Evolutionary conservation across 1,140 invertebrate species (phyloP).

Genomic region (Bacillus rossius): DNA sequence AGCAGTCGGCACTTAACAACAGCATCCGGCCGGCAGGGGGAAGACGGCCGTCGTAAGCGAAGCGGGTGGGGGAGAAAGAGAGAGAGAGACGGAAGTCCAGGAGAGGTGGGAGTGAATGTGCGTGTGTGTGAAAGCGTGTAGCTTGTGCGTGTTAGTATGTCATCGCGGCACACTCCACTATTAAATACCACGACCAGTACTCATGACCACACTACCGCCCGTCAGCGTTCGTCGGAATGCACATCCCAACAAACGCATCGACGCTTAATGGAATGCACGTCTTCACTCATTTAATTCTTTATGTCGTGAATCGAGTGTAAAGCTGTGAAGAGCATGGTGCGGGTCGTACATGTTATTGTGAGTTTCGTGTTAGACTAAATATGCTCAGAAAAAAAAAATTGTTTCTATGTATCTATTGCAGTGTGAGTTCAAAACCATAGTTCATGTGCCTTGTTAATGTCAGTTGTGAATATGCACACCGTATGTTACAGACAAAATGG

Average conservation of each 20-base stretch:
- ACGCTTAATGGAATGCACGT: slow-evolving; percentile 14
- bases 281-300: not conserved
- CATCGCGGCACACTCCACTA: slow-evolving; percentile 17
- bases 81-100: not conserved
- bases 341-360: too few species aligned
- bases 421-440: too few species aligned
- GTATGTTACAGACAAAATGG: not conserved
- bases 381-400: too few species aligned
- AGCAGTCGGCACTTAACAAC: slow-evolving; percentile 18
- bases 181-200: not conserved
- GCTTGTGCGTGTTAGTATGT: slow-evolving; percentile 20
- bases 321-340: too few species aligned
- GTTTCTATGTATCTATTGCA: too few species aligned
- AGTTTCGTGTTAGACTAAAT: too few species aligned
- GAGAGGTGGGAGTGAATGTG: slow-evolving; percentile 8
- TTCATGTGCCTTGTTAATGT: too few species aligned
- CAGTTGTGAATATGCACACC: too few species aligned
- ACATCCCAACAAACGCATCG: not conserved
- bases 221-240: not conserved
- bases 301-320: too few species aligned
- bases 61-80: slow-evolving; percentile 7
- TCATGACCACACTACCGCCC: not conserved
- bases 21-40: slow-evolving; percentile 7
- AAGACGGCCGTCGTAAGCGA: slow-evolving; percentile 11
- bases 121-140: slow-evolving; percentile 19